A percentile compares a stretch with the other conserved stretches of the same genome.
These are phyloP conservation scores for Melitaea cinxia DNA, from an alignment of 1,140 invertebrate species.

Conservation along the genomic window DNA sequence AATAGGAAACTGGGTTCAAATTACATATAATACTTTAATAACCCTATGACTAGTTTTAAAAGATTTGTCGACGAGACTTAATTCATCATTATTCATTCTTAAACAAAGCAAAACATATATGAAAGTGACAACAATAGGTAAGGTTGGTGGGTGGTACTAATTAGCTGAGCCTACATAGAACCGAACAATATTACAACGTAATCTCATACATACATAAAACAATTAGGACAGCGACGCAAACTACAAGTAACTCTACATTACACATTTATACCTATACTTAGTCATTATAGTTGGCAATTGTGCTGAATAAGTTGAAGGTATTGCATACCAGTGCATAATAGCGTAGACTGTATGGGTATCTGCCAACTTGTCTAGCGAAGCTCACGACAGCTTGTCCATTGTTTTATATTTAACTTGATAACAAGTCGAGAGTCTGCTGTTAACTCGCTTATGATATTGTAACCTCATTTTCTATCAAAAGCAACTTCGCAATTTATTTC, in stretches of 20 bases:
- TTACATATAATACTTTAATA: no score
- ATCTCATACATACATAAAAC: no score
- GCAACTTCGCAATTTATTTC: slow-evolving; percentile 1
- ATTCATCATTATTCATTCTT: no score
- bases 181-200: no score
- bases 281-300: neutral
- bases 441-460: slow-evolving; percentile 9
- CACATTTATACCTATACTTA: neutral
- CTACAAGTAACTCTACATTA: neutral
- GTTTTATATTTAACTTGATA: slow-evolving; percentile 7
- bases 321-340: neutral
- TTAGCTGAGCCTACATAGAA: no score
- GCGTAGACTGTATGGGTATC: neutral
- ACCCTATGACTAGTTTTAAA: no score
- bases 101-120: no score
- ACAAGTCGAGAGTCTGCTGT: neutral
- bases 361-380: neutral
- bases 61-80: no score
- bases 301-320: neutral
- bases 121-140: no score
- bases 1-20: no score
- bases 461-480: slow-evolving; percentile 7
- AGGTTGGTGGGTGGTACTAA: no score
- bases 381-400: slow-evolving; percentile 8
- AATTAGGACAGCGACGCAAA: no score